These are phyloP conservation scores for Tortricodes alternella DNA, from an alignment of 2,888 invertebrate species.

Conservation along the genomic window DNA sequence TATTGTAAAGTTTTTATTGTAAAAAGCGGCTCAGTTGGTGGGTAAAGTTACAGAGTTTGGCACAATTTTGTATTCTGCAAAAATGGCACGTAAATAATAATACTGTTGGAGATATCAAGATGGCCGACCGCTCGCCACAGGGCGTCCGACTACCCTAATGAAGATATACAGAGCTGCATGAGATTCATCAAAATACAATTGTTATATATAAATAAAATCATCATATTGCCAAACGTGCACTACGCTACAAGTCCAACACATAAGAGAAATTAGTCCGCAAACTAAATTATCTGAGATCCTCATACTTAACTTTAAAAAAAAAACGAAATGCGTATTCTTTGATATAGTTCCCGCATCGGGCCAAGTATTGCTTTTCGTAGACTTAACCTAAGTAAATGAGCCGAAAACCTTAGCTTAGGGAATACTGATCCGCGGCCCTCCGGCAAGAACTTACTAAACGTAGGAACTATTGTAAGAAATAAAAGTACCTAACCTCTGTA, in stretches of 20 bases:
- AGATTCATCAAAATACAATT: slow-evolving; percentile 53
- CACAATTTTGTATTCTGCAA: slow-evolving; percentile 43
- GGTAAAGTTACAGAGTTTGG: slow-evolving; percentile 40
- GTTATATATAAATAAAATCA: slow-evolving; percentile 35
- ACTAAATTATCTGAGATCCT: slow-evolving; percentile 80
- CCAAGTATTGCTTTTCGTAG: slow-evolving; percentile 57
- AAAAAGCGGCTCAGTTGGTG: slow-evolving; percentile 17
- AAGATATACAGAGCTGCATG: slow-evolving; percentile 59
- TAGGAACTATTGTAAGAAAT: slow-evolving; percentile 59
- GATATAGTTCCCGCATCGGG: slow-evolving; percentile 54
- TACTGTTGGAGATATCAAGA: slow-evolving; percentile 40
- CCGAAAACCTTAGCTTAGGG: slow-evolving; percentile 47
- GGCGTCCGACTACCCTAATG: slow-evolving; percentile 37
- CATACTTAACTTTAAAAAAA: slow-evolving; percentile 51
- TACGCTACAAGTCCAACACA: slow-evolving; percentile 64
- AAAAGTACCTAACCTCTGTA: slow-evolving; percentile 49
- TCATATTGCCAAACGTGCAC: slow-evolving; percentile 75
- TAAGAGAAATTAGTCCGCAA: slow-evolving; percentile 46
- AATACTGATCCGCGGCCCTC: slow-evolving; percentile 58
- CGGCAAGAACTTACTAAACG: slow-evolving; percentile 40
- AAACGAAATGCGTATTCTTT: slow-evolving; percentile 75
- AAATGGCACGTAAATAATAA: slow-evolving; percentile 53
- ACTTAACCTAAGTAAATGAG: slow-evolving; percentile 59
- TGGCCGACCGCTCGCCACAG: slow-evolving; percentile 37
- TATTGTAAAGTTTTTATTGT: not conserved